Evolutionary conservation across 2,888 invertebrate genomes (phyloP).

Genomic region (Eupithecia inturbata): DNA sequence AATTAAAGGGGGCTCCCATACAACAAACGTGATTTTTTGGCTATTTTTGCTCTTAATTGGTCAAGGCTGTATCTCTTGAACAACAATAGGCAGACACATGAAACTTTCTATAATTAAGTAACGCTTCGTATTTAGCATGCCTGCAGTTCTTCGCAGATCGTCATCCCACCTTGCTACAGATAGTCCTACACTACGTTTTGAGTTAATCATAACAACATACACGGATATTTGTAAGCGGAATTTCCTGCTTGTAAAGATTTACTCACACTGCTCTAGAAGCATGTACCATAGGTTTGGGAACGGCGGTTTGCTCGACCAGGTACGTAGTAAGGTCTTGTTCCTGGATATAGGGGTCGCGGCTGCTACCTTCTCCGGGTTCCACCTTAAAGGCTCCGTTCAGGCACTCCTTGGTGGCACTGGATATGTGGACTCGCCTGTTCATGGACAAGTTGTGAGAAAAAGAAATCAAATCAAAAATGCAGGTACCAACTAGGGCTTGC

Average conservation of each 20-base stretch:
- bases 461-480: no score
- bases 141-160: background rate
- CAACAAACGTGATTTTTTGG: no score
- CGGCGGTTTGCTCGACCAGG: slow-evolving; percentile 76
- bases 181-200: background rate
- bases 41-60: no score
- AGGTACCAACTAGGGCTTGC: no score
- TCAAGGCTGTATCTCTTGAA: no score
- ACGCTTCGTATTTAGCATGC: background rate
- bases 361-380: slow-evolving; percentile 95
- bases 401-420: slow-evolving; percentile 93
- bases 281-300: slow-evolving; percentile 4
- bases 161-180: background rate
- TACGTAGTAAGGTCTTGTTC: slow-evolving; percentile 95
- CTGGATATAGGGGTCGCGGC: slow-evolving; percentile 92
- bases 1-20: no score
- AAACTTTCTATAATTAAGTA: no score
- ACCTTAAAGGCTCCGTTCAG: slow-evolving; percentile 96
- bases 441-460: background rate
- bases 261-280: background rate
- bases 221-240: background rate
- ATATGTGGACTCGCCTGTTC: slow-evolving; percentile 96
- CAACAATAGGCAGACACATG: no score
- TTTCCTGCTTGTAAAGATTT: background rate
- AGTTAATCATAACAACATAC: background rate